A percentile compares a stretch with the other conserved stretches of the same genome.
phyloP scores from a whole-genome alignment of 2,113 vertebrate species.

The Prunella fulvescens region DNA sequence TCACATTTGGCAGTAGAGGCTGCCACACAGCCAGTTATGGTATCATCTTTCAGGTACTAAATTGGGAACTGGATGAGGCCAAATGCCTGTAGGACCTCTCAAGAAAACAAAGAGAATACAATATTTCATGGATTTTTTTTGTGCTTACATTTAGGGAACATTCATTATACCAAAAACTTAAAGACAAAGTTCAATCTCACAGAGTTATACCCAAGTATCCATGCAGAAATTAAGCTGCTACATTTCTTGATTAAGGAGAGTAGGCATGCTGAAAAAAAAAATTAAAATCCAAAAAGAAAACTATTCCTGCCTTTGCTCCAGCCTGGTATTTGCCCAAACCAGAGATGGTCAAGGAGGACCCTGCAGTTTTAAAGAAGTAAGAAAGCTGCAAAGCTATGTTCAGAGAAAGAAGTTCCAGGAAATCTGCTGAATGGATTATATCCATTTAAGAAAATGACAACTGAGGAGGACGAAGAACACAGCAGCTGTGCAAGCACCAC shows the following conservation, averaged over 20 bases:
- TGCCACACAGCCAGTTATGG: neutral
- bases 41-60: neutral
- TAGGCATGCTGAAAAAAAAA: neutral
- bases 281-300: neutral
- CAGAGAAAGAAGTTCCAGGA: conserved; percentile 23
- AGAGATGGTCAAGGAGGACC: neutral
- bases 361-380: neutral
- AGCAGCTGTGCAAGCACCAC: neutral
- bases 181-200: neutral
- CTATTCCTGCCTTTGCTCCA: neutral
- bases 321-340: neutral
- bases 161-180: neutral
- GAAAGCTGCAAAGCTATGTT: neutral
- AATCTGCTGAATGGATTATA: conserved; percentile 27
- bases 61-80: neutral
- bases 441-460: neutral
- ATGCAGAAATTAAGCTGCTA: neutral
- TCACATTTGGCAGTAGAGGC: neutral
- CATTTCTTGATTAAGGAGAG: neutral
- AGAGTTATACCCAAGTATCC: neutral
- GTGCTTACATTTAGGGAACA: neutral
- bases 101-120: neutral
- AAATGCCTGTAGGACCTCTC: neutral
- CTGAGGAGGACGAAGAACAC: neutral
- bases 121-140: rapidly evolving